Evolutionary conservation across 2,113 vertebrate genomes (phyloP).

Genomic region (Polypterus bichir): DNA sequence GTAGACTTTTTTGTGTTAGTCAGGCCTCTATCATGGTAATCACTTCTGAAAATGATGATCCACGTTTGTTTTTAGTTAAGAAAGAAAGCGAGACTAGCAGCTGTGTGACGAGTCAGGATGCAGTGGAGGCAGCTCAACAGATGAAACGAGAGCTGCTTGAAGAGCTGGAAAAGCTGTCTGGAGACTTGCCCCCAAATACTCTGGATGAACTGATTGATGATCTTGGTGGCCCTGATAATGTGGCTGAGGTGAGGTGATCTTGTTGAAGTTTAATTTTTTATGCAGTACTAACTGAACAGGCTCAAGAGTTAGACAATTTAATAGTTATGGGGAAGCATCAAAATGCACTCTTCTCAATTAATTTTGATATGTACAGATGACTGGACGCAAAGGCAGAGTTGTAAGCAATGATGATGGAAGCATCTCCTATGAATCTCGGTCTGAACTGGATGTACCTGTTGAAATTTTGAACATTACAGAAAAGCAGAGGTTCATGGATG

Average conservation of each 20-base stretch:
- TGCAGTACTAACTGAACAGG: neutral
- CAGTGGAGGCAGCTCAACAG: conserved; percentile 85
- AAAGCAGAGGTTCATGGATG: conserved; percentile 96
- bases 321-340: neutral
- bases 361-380: conserved; percentile 62
- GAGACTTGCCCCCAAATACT: conserved; percentile 86
- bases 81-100: conserved; percentile 59
- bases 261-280: too few relatives aligned
- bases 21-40: too few relatives aligned
- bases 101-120: conserved; percentile 85
- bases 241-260: conserved; percentile 70
- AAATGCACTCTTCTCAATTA: neutral
- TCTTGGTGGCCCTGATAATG: conserved; percentile 88
- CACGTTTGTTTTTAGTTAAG: conserved; percentile 43
- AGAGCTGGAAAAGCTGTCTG: conserved; percentile 75
- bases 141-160: conserved; percentile 89
- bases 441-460: conserved; percentile 89
- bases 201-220: conserved; percentile 94
- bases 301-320: neutral
- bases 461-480: conserved; percentile 96
- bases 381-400: conserved; percentile 86
- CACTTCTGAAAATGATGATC: too few relatives aligned
- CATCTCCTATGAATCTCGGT: conserved; percentile 89
- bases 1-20: neutral
- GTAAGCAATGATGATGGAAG: conserved; percentile 94